Conservation (phyloP, 2,888 invertebrate species). For the Lochmaea capreae region DNA sequence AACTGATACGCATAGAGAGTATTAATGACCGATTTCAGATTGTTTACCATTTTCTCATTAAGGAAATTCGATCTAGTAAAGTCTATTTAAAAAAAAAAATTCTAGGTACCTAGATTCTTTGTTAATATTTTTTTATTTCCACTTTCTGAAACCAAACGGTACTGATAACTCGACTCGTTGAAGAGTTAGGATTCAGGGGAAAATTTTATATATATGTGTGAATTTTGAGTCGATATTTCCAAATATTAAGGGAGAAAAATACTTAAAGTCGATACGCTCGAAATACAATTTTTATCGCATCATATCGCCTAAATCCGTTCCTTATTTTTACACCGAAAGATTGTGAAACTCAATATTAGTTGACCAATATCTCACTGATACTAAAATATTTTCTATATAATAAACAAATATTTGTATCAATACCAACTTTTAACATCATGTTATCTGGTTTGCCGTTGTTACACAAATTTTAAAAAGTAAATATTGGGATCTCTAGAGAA, state of each 20-base stretch:
- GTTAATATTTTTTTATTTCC: too few species aligned
- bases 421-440: background rate
- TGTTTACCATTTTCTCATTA: conserved; percentile 1
- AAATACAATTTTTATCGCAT: background rate
- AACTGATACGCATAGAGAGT: background rate
- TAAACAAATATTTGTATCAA: background rate
- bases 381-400: background rate
- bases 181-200: background rate
- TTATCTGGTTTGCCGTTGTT: background rate
- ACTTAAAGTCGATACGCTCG: background rate
- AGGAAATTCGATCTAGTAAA: background rate
- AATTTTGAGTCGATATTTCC: too few species aligned
- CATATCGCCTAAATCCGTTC: background rate
- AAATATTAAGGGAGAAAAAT: too few species aligned
- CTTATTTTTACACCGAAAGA: background rate
- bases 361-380: background rate
- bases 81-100: background rate
- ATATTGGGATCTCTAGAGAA: background rate
- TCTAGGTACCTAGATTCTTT: background rate
- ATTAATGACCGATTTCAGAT: background rate
- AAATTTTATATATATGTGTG: too few species aligned
- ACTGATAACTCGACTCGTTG: too few species aligned
- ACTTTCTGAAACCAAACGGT: too few species aligned
- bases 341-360: background rate
- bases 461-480: background rate